phyloP scores from a whole-genome alignment of 2,797 vertebrate genomes.

The Anguilla anguilla region DNA sequence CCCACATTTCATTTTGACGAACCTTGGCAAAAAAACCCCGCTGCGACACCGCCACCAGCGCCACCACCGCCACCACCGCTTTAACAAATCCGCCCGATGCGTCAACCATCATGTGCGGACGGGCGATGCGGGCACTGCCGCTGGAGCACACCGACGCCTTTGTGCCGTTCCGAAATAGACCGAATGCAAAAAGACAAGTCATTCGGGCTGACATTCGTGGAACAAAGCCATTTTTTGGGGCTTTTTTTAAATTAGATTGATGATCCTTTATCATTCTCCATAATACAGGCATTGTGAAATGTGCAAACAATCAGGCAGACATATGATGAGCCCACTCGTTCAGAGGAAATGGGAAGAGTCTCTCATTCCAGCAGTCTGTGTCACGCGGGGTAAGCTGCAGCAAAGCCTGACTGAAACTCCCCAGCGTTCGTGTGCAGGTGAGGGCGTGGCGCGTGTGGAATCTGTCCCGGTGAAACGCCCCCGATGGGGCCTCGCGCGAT shows the following conservation, averaged over 20 bases:
- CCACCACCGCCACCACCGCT: neutral
- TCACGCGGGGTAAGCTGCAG: neutral
- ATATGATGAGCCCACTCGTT: neutral
- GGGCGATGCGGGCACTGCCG: constrained; percentile 26
- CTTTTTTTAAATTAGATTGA: neutral
- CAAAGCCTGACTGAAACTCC: neutral
- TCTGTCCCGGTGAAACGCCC: neutral
- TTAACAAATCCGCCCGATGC: constrained; percentile 19
- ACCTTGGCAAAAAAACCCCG: constrained; percentile 34
- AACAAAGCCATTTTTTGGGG: neutral
- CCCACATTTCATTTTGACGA: constrained; percentile 35
- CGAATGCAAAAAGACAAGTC: neutral
- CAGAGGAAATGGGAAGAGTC: neutral
- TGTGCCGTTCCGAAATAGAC: neutral
- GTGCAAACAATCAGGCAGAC: neutral
- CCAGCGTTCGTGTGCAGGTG: neutral
- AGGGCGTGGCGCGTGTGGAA: neutral
- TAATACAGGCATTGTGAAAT: neutral
- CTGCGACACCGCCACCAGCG: constrained; percentile 20
- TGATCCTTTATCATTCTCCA: neutral
- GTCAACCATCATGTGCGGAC: constrained; percentile 31
- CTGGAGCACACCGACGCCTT: neutral
- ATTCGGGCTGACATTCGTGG: neutral
- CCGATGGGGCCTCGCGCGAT: neutral
- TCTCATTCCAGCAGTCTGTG: constrained; percentile 7